Conservation (phyloP, 1,140 invertebrate genomes). For the Drosophila subobscura region DNA sequence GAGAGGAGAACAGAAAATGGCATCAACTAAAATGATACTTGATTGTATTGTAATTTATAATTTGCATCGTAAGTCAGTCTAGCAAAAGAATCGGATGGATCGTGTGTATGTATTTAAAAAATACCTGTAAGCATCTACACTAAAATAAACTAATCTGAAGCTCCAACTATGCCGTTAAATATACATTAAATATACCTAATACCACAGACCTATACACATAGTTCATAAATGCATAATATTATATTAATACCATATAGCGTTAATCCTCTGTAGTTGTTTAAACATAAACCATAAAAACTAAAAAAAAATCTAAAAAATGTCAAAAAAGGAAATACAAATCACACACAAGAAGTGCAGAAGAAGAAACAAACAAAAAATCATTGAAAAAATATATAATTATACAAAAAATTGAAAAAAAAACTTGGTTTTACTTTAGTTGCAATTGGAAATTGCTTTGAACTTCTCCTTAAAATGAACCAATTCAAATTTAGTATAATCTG, state of each 20-base stretch:
- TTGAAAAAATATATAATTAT: constrained; percentile 77
- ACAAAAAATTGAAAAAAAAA: constrained; percentile 44
- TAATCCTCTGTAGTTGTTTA: constrained; percentile 81
- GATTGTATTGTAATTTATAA: constrained; percentile 68
- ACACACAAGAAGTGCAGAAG: constrained; percentile 31
- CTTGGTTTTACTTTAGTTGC: constrained; percentile 13
- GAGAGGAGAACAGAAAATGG: constrained; percentile 19
- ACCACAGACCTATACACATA: constrained; percentile 57
- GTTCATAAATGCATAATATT: constrained; percentile 69
- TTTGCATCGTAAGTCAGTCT: constrained; percentile 57
- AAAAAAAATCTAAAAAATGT: constrained; percentile 38
- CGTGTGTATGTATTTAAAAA: constrained; percentile 50
- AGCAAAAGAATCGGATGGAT: constrained; percentile 34
- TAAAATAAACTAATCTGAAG: constrained; percentile 61
- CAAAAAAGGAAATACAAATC: constrained; percentile 24
- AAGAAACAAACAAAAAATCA: constrained; percentile 53
- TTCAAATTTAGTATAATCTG: no score
- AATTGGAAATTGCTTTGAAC: not conserved
- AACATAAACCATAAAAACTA: constrained; percentile 64
- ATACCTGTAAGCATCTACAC: constrained; percentile 63
- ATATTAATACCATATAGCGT: constrained; percentile 74
- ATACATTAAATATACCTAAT: constrained; percentile 61
- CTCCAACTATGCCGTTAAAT: constrained; percentile 73
- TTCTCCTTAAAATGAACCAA: no score
- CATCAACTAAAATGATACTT: constrained; percentile 57